phyloP scores from a whole-genome alignment of 2,113 vertebrate species.

The Bungarus multicinctus region DNA sequence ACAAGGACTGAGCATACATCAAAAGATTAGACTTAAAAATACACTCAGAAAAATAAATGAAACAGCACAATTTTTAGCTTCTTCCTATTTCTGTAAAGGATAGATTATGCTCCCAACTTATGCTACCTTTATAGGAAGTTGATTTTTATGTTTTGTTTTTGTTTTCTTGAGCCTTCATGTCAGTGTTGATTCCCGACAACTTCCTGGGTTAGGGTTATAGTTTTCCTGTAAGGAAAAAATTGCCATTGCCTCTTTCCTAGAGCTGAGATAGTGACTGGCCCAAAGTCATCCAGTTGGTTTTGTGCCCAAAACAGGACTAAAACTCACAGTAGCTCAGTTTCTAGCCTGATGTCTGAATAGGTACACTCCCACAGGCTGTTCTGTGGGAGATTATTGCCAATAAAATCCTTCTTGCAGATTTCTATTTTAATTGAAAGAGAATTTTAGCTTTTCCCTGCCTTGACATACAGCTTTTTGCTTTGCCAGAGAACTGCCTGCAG shows the following conservation, averaged over 20 bases:
- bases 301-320: not conserved
- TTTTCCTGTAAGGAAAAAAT: not conserved
- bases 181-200: not conserved
- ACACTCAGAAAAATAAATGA: not conserved
- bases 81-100: not conserved
- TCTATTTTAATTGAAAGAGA: not conserved
- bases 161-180: not conserved
- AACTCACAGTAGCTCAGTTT: not conserved
- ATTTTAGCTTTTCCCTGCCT: not conserved
- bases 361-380: not conserved
- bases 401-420: not conserved
- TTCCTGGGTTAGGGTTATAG: not conserved
- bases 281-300: not conserved
- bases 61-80: not conserved
- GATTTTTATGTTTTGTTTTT: not conserved
- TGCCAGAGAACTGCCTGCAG: not conserved
- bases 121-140: not conserved
- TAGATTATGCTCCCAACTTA: not conserved
- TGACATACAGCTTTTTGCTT: not conserved
- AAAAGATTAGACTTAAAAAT: not conserved
- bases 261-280: not conserved
- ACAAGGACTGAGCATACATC: not conserved
- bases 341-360: not conserved
- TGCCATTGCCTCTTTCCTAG: not conserved
- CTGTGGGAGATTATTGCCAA: not conserved